Conservation (phyloP, 2,888 invertebrate species). For the Deroplatys truncata region DNA sequence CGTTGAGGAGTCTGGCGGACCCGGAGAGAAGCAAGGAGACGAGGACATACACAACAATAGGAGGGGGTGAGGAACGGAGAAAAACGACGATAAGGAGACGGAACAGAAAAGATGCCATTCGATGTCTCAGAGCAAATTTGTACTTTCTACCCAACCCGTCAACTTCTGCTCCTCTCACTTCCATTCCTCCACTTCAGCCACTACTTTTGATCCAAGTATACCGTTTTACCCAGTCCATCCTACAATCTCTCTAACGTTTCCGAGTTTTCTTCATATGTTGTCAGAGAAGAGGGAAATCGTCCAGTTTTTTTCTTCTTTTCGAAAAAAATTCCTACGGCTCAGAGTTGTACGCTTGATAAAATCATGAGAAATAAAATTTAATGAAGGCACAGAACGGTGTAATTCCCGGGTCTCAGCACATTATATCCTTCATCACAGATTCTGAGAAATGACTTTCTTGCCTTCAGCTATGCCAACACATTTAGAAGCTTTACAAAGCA, state of each 20-base stretch:
- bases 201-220: background rate
- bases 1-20: background rate
- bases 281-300: background rate
- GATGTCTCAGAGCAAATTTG: conserved; percentile 9
- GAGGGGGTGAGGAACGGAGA: background rate
- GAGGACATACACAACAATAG: background rate
- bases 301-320: background rate
- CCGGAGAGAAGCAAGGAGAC: background rate
- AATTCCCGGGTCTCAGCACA: too few species aligned
- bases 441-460: too few species aligned
- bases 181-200: background rate
- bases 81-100: background rate
- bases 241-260: background rate
- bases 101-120: conserved; percentile 4
- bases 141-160: background rate
- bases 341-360: background rate
- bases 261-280: background rate
- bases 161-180: background rate
- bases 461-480: too few species aligned
- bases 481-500: too few species aligned
- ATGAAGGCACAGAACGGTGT: too few species aligned
- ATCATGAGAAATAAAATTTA: background rate
- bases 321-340: background rate
- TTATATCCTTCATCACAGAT: too few species aligned
- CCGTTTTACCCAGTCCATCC: background rate